phyloP scores from a whole-genome alignment of 2,113 vertebrate genomes.

The Stegostoma tigrinum region DNA sequence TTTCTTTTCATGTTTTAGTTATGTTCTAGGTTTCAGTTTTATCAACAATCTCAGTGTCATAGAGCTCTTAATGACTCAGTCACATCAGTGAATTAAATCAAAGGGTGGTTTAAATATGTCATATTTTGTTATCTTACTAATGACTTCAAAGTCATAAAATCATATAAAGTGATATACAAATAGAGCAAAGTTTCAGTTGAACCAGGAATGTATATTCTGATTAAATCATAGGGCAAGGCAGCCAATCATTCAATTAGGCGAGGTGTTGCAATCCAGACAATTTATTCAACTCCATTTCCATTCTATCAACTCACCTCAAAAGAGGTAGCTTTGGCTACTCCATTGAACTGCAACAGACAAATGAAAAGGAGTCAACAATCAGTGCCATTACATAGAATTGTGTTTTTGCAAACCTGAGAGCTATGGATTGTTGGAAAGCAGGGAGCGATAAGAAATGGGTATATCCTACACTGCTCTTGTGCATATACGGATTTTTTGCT shows the following conservation, averaged over 20 bases:
- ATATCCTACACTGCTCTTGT: slow-evolving; percentile 54
- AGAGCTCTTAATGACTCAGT: background rate
- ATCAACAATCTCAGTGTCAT: background rate
- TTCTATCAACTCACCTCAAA: background rate
- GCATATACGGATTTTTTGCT: slow-evolving; percentile 57
- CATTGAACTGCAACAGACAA: background rate
- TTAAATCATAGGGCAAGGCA: background rate
- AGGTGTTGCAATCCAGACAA: background rate
- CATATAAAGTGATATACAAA: background rate
- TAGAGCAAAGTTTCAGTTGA: background rate
- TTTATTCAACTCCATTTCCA: background rate
- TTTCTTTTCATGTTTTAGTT: background rate
- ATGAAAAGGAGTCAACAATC: background rate
- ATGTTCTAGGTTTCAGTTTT: background rate
- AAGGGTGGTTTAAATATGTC: background rate
- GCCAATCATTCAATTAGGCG: background rate
- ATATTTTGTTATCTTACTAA: background rate
- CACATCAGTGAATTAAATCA: background rate
- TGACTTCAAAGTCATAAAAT: background rate
- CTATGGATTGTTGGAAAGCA: slow-evolving; percentile 40
- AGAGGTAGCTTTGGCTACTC: background rate
- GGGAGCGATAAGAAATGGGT: slow-evolving; percentile 45
- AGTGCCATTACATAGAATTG: background rate
- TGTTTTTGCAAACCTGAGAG: background rate
- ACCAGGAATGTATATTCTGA: background rate